Conservation (phyloP, 1,140 invertebrate genomes). For the Steinernema khuongi region DNA sequence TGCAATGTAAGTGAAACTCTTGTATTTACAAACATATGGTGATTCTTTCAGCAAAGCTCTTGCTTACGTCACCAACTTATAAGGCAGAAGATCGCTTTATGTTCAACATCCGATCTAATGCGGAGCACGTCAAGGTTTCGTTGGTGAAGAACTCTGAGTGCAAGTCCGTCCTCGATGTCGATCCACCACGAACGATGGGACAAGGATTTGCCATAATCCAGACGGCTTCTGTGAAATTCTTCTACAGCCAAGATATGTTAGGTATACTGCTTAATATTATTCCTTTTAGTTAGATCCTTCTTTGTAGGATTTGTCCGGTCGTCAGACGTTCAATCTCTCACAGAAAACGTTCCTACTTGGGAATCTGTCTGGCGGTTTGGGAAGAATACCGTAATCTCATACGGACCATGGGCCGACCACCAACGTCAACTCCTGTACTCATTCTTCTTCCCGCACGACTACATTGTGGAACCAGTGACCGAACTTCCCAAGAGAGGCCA, state of each 20-base stretch:
- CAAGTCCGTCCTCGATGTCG: slow-evolving; percentile 88
- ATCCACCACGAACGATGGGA: slow-evolving; percentile 92
- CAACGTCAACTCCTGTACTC: slow-evolving; percentile 89
- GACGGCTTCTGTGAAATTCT: slow-evolving; percentile 70
- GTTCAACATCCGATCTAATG: slow-evolving; percentile 88
- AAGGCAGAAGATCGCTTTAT: slow-evolving; percentile 89
- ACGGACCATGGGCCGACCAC: slow-evolving; percentile 94
- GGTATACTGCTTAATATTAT: slow-evolving; percentile 31
- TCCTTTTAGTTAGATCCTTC: slow-evolving; percentile 2
- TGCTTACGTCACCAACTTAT: slow-evolving; percentile 69
- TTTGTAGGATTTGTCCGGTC: slow-evolving; percentile 44
- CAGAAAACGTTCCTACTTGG: slow-evolving; percentile 46
- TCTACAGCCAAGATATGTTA: slow-evolving; percentile 54
- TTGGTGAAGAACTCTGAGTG: slow-evolving; percentile 43
- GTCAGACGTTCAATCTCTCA: slow-evolving; percentile 23
- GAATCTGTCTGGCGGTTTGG: slow-evolving; percentile 62
- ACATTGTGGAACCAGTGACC: slow-evolving; percentile 56
- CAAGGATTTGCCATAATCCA: slow-evolving; percentile 94
- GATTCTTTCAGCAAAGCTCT: slow-evolving; percentile 46
- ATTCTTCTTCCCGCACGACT: slow-evolving; percentile 91
- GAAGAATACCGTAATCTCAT: slow-evolving; percentile 92
- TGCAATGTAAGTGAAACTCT: slow-evolving; percentile 34
- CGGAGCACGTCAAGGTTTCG: slow-evolving; percentile 79
- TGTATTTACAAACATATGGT: neutral
- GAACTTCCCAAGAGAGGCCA: slow-evolving; percentile 51